These are phyloP conservation scores for Hipposideros larvatus DNA, from an alignment of 2,797 vertebrate species.

Conservation along the genomic window DNA sequence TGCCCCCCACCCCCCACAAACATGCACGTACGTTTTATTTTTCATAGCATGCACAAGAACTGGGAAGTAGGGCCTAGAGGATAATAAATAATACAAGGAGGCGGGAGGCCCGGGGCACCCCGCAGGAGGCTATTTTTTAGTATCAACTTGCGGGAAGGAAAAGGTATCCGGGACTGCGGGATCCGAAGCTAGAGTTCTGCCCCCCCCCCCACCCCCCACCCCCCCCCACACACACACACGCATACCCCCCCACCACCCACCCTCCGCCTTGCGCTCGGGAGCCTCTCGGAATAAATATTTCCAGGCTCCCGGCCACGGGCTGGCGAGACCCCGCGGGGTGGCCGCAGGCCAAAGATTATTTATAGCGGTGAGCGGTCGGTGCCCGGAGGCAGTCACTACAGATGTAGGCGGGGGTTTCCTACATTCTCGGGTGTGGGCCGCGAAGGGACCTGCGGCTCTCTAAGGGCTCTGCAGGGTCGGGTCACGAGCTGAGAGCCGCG, in stretches of 20 bases:
- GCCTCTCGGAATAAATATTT: constrained; percentile 84
- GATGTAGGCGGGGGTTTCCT: constrained; percentile 60
- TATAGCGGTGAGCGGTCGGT: constrained; percentile 73
- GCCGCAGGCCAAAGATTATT: constrained; percentile 82
- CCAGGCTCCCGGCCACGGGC: constrained; percentile 83
- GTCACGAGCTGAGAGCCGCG: background rate
- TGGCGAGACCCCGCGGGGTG: constrained; percentile 80
- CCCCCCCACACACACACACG: too few species aligned
- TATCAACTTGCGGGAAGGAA: constrained; percentile 29
- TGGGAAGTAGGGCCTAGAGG: constrained; percentile 58
- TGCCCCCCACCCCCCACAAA: background rate
- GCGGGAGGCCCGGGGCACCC: constrained; percentile 49
- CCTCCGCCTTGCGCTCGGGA: constrained; percentile 35
- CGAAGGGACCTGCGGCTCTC: constrained; percentile 25
- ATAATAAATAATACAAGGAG: constrained; percentile 66
- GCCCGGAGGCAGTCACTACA: constrained; percentile 66
- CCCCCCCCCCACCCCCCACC: too few species aligned
- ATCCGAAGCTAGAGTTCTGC: constrained; percentile 7
- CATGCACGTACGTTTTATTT: constrained; percentile 71
- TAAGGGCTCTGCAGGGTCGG: constrained; percentile 18
- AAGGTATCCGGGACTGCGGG: background rate
- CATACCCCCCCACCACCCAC: too few species aligned
- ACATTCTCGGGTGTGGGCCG: constrained; percentile 34
- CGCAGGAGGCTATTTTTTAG: constrained; percentile 40
- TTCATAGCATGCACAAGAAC: constrained; percentile 43